These are phyloP conservation scores for Diogma glabrata DNA, from an alignment of 2,888 invertebrate species.

Conservation along the genomic window DNA sequence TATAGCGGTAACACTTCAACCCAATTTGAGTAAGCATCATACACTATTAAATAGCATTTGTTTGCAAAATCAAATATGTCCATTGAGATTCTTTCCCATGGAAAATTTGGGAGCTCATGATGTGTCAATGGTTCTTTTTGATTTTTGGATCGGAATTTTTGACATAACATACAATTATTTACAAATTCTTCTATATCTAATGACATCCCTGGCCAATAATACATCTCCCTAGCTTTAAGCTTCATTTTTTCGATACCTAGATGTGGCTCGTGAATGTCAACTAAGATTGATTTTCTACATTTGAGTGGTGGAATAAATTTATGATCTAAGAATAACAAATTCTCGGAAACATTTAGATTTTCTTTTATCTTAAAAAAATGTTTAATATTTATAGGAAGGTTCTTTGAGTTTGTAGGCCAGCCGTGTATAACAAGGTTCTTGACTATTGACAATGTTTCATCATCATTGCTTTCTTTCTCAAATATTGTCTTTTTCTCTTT, in stretches of 20 bases:
- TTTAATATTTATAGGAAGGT: no score
- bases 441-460: no score
- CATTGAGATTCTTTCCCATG: constrained; percentile 17
- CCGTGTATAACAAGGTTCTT: no score
- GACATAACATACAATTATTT: background rate
- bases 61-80: constrained; percentile 19
- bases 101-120: constrained; percentile 20
- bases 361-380: no score
- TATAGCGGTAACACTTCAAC: background rate
- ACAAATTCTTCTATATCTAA: constrained; percentile 14
- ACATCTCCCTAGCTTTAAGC: background rate
- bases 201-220: constrained; percentile 12
- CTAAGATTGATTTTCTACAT: no score
- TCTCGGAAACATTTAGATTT: no score
- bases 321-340: background rate
- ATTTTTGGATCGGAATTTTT: background rate
- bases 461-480: no score
- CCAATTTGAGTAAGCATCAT: constrained; percentile 17
- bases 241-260: background rate
- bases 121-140: constrained; percentile 14
- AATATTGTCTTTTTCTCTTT: no score
- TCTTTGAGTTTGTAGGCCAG: no score
- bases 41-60: constrained; percentile 14
- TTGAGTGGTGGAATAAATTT: background rate
- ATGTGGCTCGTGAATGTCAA: background rate